A percentile compares a stretch with the other conserved stretches of the same genome.
Evolutionary conservation across 2,888 invertebrate genomes (phyloP).

Genomic region (Branchellion lobata): DNA sequence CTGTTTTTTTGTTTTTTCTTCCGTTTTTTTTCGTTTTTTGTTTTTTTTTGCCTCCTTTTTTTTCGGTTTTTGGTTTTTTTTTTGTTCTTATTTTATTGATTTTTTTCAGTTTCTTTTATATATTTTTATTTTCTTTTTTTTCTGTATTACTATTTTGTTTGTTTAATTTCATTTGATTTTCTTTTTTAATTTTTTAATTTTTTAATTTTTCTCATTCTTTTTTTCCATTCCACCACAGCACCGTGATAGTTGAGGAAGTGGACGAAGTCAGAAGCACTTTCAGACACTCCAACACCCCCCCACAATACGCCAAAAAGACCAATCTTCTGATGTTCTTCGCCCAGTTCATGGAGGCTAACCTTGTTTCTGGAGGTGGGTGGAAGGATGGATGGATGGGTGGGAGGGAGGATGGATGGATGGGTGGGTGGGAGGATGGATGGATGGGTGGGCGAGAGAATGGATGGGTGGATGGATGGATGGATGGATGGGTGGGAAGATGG

Average conservation of each 20-base stretch:
- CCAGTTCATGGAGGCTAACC: slow-evolving; percentile 64
- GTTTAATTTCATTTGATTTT: no score
- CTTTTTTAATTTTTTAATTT: neutral
- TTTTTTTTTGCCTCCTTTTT: no score
- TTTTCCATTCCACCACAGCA: neutral
- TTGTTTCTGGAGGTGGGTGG: slow-evolving; percentile 63
- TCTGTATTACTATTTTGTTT: no score
- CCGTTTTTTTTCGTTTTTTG: no score
- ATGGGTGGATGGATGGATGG: no score
- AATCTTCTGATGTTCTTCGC: slow-evolving; percentile 63
- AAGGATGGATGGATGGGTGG: no score
- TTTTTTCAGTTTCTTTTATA: neutral
- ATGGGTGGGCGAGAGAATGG: no score
- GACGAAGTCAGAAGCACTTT: slow-evolving; percentile 50
- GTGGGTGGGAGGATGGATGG: no score
- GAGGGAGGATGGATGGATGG: no score
- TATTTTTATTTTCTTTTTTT: slow-evolving; percentile 3
- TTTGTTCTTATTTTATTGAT: neutral
- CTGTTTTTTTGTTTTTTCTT: neutral
- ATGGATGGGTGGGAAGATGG: no score
- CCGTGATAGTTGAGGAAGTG: neutral
- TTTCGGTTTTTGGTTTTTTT: no score
- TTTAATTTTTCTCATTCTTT: neutral
- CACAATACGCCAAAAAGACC: slow-evolving; percentile 60
- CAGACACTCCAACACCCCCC: slow-evolving; percentile 59